Evolutionary conservation across 1,140 invertebrate genomes (phyloP).

Genomic region (Nomia melanderi): DNA sequence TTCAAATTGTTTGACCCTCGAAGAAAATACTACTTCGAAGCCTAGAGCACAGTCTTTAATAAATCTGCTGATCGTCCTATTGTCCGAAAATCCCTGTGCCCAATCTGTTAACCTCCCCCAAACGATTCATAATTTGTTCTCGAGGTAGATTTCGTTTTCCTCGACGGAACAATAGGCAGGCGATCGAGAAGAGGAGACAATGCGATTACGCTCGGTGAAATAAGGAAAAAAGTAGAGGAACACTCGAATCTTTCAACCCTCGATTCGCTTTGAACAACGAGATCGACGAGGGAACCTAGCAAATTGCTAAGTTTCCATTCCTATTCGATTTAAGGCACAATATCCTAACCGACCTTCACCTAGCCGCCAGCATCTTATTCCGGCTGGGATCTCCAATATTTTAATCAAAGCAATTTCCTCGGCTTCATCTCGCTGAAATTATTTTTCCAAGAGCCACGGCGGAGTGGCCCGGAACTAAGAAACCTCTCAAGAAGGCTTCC

Average conservation of each 20-base stretch:
- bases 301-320: conserved; percentile 12
- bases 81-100: not conserved
- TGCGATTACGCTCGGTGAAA: no score
- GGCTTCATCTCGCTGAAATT: conserved; percentile 44
- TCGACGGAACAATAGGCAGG: not conserved
- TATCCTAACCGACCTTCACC: conserved; percentile 20
- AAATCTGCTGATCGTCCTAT: no score
- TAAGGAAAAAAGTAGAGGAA: no score
- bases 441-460: conserved; percentile 29
- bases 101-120: not conserved
- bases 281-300: not conserved
- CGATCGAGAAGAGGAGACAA: not conserved
- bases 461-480: conserved; percentile 10
- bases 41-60: no score
- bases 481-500: conserved; percentile 12
- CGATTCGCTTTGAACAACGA: not conserved
- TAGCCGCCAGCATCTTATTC: not conserved
- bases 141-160: not conserved
- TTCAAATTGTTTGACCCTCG: no score
- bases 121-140: not conserved
- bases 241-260: not conserved
- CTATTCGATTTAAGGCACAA: conserved; percentile 14
- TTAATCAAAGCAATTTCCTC: conserved; percentile 62
- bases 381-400: conserved; percentile 47
- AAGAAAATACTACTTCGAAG: no score